phyloP scores from a whole-genome alignment of 2,888 invertebrate genomes.

The Aporophyla lueneburgensis region DNA sequence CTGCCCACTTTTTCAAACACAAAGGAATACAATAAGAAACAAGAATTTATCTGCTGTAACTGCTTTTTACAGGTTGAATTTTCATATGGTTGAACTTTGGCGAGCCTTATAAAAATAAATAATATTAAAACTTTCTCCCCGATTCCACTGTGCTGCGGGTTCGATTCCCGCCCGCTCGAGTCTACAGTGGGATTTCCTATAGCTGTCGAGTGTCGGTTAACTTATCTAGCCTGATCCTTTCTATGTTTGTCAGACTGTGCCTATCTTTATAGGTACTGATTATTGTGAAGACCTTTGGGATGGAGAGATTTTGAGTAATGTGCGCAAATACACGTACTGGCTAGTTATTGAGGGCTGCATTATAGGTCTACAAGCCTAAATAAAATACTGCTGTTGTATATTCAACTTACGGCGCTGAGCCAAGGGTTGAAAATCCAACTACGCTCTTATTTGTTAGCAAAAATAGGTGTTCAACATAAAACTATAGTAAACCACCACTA shows the following conservation, averaged over 20 bases:
- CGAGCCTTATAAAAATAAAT: neutral
- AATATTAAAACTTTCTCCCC: neutral
- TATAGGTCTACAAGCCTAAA: too few species aligned
- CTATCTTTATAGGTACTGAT: neutral
- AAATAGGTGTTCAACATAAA: too few species aligned
- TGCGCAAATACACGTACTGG: too few species aligned
- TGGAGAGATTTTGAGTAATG: neutral
- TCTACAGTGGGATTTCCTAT: neutral
- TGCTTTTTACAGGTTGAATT: neutral
- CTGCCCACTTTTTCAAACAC: neutral
- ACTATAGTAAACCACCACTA: neutral
- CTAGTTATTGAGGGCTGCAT: too few species aligned
- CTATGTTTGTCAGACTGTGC: neutral
- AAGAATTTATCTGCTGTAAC: neutral
- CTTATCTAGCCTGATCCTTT: neutral
- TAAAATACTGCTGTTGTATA: too few species aligned
- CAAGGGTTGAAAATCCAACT: neutral
- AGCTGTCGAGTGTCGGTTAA: neutral
- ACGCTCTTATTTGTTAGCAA: neutral
- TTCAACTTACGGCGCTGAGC: too few species aligned
- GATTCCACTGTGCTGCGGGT: neutral
- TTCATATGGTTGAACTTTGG: neutral
- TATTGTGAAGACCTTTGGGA: neutral
- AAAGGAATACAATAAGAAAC: neutral
- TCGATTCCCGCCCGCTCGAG: neutral